phyloP scores from a whole-genome alignment of 2,888 invertebrate genomes.

The Cabera pusaria region DNA sequence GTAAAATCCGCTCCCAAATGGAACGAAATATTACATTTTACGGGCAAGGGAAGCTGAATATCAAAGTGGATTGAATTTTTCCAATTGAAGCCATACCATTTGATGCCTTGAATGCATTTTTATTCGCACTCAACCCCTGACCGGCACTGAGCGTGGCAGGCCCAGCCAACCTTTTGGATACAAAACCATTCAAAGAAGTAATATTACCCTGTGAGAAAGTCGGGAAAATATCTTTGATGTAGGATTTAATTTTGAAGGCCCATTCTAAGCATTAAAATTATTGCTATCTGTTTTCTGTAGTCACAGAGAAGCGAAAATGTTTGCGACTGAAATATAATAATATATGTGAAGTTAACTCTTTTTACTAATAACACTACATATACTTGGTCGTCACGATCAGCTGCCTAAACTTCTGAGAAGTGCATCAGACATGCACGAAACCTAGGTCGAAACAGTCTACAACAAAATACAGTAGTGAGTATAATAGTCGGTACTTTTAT shows the following conservation, averaged over 20 bases:
- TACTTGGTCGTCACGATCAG: too few relatives aligned
- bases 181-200: conserved; percentile 19
- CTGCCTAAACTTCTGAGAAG: too few relatives aligned
- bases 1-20: conserved; percentile 11
- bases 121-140: conserved; percentile 28
- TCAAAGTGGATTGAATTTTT: conserved; percentile 41
- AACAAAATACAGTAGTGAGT: too few relatives aligned
- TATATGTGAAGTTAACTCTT: too few relatives aligned
- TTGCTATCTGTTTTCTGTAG: too few relatives aligned
- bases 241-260: conserved; percentile 2
- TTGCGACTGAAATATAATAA: too few relatives aligned
- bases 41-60: conserved; percentile 30
- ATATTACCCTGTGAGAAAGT: conserved; percentile 11
- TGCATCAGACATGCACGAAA: too few relatives aligned
- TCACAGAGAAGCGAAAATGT: too few relatives aligned
- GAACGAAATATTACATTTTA: conserved; percentile 30
- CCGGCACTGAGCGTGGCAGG: conserved; percentile 6
- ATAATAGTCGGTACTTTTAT: too few relatives aligned
- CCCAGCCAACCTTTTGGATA: conserved; percentile 23
- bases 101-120: conserved; percentile 34
- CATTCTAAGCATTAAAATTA: conserved; percentile 11
- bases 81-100: conserved; percentile 31
- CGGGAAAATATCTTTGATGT: conserved; percentile 10
- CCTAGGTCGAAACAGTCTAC: too few relatives aligned
- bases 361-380: too few relatives aligned